phyloP scores from a whole-genome alignment of 2,113 vertebrate genomes.

The Ptilonorhynchus violaceus region DNA sequence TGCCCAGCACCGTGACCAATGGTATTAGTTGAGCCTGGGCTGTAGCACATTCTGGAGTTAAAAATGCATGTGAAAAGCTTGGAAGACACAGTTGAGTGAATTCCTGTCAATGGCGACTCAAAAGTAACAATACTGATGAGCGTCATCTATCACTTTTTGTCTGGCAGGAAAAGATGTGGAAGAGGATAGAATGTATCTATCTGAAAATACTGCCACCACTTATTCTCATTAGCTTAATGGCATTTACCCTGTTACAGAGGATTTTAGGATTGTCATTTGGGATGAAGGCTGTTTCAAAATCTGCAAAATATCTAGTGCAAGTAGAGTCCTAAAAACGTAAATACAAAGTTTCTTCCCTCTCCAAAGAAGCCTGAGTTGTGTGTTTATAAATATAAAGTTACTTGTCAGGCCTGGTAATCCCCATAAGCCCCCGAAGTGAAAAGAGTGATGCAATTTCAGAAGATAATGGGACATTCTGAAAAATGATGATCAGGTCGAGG shows the following conservation, averaged over 20 bases:
- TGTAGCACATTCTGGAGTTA: neutral
- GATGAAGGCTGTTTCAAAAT: neutral
- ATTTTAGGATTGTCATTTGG: neutral
- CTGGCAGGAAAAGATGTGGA: neutral
- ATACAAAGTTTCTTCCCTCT: neutral
- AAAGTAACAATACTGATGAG: neutral
- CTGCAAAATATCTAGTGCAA: neutral
- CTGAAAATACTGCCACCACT: neutral
- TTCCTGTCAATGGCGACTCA: neutral
- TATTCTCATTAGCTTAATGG: neutral
- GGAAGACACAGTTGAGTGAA: neutral
- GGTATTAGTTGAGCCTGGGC: neutral
- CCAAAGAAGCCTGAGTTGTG: neutral
- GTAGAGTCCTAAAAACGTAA: neutral
- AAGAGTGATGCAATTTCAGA: neutral
- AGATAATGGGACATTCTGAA: neutral
- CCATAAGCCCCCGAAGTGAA: neutral
- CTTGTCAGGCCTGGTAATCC: neutral
- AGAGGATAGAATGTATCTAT: neutral
- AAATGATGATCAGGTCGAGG: neutral
- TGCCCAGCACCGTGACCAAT: neutral
- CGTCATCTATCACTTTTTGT: neutral
- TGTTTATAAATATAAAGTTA: neutral
- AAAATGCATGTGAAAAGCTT: neutral
- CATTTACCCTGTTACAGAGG: neutral